A percentile compares a stretch with the other conserved stretches of the same genome.
These are phyloP conservation scores for Ylistrum balloti DNA, from an alignment of 1,140 invertebrate species.

Conservation along the genomic window DNA sequence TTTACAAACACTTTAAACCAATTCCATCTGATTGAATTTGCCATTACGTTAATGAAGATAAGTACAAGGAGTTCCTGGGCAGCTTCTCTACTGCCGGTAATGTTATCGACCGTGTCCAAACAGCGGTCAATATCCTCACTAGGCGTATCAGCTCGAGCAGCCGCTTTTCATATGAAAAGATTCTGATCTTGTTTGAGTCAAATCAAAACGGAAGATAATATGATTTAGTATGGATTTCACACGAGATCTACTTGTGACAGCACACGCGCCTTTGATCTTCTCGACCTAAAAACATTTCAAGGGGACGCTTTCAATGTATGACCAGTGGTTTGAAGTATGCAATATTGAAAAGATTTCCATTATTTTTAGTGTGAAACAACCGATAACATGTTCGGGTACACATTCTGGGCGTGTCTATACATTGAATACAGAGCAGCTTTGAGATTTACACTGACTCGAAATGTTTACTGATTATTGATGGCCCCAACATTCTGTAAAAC, in stretches of 20 bases:
- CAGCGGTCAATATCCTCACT: neutral
- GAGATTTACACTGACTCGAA: no score
- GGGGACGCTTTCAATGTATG: neutral
- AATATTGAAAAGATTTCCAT: neutral
- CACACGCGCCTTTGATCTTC: neutral
- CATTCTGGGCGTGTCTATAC: no score
- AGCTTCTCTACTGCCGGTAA: neutral
- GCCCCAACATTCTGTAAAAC: no score
- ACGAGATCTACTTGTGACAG: neutral
- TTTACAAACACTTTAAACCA: neutral
- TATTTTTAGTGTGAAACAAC: no score
- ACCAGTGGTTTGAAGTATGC: neutral
- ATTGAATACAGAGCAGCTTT: no score
- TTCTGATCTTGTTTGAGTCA: neutral
- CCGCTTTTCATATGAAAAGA: neutral
- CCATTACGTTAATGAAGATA: neutral
- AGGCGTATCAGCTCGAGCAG: neutral
- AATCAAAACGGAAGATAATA: neutral
- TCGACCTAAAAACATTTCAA: neutral
- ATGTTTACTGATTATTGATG: no score
- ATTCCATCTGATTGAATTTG: slow-evolving; percentile 12
- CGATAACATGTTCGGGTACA: no score
- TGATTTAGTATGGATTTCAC: neutral
- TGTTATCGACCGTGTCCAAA: neutral
- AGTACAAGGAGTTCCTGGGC: neutral